Conservation (phyloP, 2,888 invertebrate species). For the Melieria crassipennis region DNA sequence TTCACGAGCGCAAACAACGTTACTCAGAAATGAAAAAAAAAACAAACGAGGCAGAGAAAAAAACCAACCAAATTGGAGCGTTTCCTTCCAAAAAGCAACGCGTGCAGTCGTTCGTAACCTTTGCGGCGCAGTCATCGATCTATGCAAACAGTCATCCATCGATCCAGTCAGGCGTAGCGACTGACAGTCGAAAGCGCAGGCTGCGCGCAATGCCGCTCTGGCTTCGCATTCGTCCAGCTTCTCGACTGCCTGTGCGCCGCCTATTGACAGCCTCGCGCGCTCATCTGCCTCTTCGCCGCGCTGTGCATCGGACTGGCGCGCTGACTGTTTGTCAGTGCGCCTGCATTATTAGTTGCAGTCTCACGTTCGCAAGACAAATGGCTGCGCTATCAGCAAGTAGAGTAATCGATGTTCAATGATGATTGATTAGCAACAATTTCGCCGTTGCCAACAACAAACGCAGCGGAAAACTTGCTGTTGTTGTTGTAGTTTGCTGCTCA, state of each 20-base stretch:
- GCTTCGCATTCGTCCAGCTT: conserved; percentile 16
- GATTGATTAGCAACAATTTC: conserved; percentile 53
- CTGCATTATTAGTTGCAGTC: conserved; percentile 32
- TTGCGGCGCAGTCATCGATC: conserved; percentile 1
- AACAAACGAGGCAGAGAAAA: too few species aligned
- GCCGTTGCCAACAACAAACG: conserved; percentile 35
- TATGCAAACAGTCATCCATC: conserved; percentile 9
- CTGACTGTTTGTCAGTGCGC: conserved; percentile 38
- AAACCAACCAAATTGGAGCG: too few species aligned
- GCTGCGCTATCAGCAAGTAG: conserved; percentile 51
- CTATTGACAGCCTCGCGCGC: not conserved
- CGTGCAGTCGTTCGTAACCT: conserved; percentile 8
- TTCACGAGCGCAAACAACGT: conserved; percentile 20
- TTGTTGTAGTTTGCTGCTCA: conserved; percentile 6
- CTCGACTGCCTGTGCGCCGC: conserved; percentile 2
- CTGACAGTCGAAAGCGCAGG: too few species aligned
- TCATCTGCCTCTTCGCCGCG: conserved; percentile 6
- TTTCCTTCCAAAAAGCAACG: too few species aligned
- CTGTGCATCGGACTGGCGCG: conserved; percentile 32
- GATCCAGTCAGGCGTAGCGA: not conserved
- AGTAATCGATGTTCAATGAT: conserved; percentile 58
- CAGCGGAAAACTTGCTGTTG: too few species aligned
- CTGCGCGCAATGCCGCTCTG: not conserved
- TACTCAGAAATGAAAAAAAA: conserved; percentile 3
- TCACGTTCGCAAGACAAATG: conserved; percentile 47